Base-by-base conservation (phyloP, 2,888 invertebrate genomes). In the Sinotaia quadrata region DNA sequence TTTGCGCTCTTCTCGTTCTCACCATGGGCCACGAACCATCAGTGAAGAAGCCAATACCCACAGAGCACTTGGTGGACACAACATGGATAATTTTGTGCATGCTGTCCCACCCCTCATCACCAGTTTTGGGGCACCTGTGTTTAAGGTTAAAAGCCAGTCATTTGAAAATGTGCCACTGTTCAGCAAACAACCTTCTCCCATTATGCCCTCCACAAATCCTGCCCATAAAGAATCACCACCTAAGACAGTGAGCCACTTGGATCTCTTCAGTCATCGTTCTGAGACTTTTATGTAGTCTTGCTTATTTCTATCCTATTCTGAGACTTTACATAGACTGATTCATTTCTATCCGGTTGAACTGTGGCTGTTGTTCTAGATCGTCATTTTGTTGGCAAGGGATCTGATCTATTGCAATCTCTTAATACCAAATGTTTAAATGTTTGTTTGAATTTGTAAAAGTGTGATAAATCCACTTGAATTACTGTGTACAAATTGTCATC, bases 11-110 rank as follows among this genome's bases (percentile, higher is more conserved):
- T 92, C 92, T 88, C 93, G 54, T 54, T 63, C 63, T 90, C 92
- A 93, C 90, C 92, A 92, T 83, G 92, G 92, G 87, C 91, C 92
- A 37, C 83, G 81, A 60, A 79, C 80, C 52, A 80, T 83, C 57
- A 79, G 80, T 68, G 84, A 82, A 62, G 81, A 79, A 68, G 77
- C 76, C n/a, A 60, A 58, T 34, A 15, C 49, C 58, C 27, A 24
- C 29, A 21, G 5, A 2, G 27, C n/a, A 8, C 27, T 4, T 2
- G 47, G 24, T 24, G 24, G n/a, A 58, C 29, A 54, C 31, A 76
- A 81, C 73, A 75, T 77, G 52, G 75, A 78, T 59, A 72, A 68
- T 67, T 78, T 80, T 52, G 78, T 82, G 69, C 81, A 80, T 67
- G 78, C 81, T 66, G 68, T 71, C 49, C 77, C 78, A 18, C 79